Conservation (phyloP, 64 coral and sea anemone species). For the Pocillopora damicornis region DNA sequence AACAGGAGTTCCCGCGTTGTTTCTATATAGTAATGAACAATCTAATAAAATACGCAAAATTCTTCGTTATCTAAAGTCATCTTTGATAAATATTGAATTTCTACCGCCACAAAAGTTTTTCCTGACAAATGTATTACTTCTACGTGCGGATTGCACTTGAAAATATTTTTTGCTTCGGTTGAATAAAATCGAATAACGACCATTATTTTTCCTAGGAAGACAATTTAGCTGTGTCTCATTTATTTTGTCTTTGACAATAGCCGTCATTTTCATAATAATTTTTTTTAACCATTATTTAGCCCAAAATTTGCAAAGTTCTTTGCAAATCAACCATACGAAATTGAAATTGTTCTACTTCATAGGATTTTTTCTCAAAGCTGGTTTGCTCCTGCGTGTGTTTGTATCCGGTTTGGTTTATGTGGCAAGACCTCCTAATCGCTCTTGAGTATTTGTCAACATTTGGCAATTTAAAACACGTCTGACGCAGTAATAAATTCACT, state of each 20-base stretch:
- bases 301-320: neutral
- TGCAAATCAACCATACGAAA: neutral
- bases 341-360: neutral
- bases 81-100: no score
- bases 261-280: neutral
- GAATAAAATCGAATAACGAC: no score
- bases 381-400: neutral
- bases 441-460: conserved; percentile 9
- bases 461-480: neutral
- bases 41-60: no score
- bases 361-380: neutral
- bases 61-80: no score
- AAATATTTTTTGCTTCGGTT: no score
- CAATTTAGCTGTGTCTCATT: neutral
- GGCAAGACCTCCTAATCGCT: neutral
- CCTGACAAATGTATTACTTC: no score
- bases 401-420: neutral
- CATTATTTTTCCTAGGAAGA: no score
- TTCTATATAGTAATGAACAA: no score
- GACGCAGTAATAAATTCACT: neutral
- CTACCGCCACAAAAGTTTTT: no score
- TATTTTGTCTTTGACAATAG: neutral
- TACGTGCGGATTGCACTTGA: no score
- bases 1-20: no score
- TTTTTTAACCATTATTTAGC: neutral